Evolutionary conservation across 2,888 invertebrate genomes (phyloP), one percentile per base, ranked within the genome.

Genomic region (Andrena bicolor): DNA sequence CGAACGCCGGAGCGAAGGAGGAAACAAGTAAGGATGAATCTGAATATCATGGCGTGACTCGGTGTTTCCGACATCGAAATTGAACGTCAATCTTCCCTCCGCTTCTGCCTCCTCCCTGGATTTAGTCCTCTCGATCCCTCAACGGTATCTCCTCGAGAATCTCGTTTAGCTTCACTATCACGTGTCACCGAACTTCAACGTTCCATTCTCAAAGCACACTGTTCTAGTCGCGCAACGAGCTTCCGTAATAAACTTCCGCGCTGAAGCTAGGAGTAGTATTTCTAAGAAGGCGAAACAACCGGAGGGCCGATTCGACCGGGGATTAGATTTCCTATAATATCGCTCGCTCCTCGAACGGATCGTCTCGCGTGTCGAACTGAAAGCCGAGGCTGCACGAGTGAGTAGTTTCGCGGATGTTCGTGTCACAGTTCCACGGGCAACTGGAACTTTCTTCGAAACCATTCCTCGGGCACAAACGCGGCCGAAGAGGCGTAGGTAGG

Each of bases 381-480:
- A 0, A 0, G 26, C 2, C 28, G 72, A 49, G 32, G 30, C 23
- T 26, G 23, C 4, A 5, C 53, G 41, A 64, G 20, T 30, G 65
- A 63, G 41, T 58, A 70, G 63, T 28, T 70, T 72, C 65, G 69
- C 56, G 74, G 74, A 82, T 81, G 80, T 79, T 82, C 66, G 79
- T 68, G 82, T 80, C 80, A 74, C 63, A 68, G 78, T 86, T 87
- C 87, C 83, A 81, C 73, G 70, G 48, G 80, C 76, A 86, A 82
- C 90, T 89, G 87, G 78, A 80, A 87, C 91, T 86, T 90, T 86
- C 89, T 85, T 89, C 82, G 83, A 77, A 86, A 88, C 84, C 82
- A 86, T 86, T 86, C 73, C 71, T 86, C 61, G 89, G 89, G 87
- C 41, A 63, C 78, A 70, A 80, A 60, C 73, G 74, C 23, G 58